Conservation (phyloP, 2,113 vertebrate genomes). For the Mesoclemmys tuberculata region DNA sequence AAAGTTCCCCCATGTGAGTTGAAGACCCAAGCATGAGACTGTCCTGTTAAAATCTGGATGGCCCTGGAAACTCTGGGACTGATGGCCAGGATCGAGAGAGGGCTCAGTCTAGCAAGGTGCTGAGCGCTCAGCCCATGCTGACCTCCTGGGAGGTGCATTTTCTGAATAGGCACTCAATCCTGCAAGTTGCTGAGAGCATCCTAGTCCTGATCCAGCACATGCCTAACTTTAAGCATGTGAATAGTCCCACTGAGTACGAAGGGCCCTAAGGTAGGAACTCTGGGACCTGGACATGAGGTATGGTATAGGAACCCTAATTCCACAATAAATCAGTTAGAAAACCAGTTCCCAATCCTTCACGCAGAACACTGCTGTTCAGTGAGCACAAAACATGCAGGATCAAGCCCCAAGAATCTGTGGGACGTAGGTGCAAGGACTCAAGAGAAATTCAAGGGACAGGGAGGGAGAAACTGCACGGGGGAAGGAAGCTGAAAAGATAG, state of each 20-base stretch:
- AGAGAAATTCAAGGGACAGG: background rate
- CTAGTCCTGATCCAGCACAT: too few species aligned
- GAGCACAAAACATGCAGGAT: background rate
- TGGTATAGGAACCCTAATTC: background rate
- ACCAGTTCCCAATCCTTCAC: background rate
- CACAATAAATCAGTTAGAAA: background rate
- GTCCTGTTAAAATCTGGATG: background rate
- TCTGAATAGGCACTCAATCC: slow-evolving; percentile 12
- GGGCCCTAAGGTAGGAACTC: background rate
- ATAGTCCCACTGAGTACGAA: background rate
- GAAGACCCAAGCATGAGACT: background rate
- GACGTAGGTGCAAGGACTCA: background rate
- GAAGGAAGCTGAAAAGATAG: background rate
- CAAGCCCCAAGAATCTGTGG: background rate
- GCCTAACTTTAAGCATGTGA: too few species aligned
- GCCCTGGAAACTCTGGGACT: background rate
- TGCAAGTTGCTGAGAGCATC: background rate
- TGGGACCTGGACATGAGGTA: background rate
- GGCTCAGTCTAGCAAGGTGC: too few species aligned
- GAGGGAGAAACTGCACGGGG: background rate
- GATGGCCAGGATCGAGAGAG: background rate
- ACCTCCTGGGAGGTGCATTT: background rate
- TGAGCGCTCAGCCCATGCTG: too few species aligned
- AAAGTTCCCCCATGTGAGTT: background rate
- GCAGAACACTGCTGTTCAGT: background rate